These are phyloP conservation scores for Schizopygopsis pylzovi DNA, from an alignment of 2,797 vertebrate species.

Conservation along the genomic window DNA sequence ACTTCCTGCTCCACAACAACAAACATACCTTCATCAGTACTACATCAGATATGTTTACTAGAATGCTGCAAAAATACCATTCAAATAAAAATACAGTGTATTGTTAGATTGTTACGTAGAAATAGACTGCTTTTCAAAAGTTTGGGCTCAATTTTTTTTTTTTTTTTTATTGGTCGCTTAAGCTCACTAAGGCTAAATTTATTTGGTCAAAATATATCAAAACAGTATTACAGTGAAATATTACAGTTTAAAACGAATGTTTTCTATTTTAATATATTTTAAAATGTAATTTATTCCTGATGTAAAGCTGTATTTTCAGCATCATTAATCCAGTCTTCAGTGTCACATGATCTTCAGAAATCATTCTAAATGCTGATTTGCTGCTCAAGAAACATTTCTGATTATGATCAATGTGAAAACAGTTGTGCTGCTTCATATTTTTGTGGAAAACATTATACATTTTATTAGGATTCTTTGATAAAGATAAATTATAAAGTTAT, in stretches of 20 bases:
- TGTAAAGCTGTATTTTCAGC: background rate
- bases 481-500: no score
- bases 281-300: background rate
- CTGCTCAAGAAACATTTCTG: background rate
- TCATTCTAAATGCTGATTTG: background rate
- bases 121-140: background rate
- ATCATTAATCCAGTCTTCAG: background rate
- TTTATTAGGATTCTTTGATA: no score
- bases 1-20: slow-evolving; percentile 73
- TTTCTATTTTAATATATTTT: background rate
- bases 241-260: background rate
- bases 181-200: background rate
- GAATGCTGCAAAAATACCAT: background rate
- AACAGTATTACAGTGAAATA: background rate
- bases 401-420: background rate
- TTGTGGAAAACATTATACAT: background rate
- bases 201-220: background rate
- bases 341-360: background rate
- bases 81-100: background rate
- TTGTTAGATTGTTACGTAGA: background rate
- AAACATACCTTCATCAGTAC: background rate
- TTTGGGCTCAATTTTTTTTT: no score
- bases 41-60: background rate
- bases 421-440: background rate
- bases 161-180: no score